Base-by-base conservation (phyloP, 2,113 vertebrate genomes). In the Catharus minimus region DNA sequence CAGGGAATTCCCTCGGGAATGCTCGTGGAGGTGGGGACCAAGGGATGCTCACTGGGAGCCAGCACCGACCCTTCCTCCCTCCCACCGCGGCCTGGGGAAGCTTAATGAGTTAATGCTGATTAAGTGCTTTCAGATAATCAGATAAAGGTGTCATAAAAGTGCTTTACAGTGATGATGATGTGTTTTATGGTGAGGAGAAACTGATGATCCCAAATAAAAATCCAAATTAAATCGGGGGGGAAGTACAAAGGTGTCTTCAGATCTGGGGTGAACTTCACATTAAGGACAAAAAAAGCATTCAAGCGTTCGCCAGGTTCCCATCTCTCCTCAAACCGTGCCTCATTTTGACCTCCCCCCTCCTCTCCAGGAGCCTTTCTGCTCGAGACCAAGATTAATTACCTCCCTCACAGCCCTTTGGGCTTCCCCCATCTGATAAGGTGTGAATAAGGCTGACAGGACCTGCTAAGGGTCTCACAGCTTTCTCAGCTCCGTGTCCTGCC, bases 371-470 rank as follows among this genome's bases (percentile, higher is more conserved):
- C 83, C 36, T 91, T 95, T 90, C 93, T 89, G 73, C 75, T 92
- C 0, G 3, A 86, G 71, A 92, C 77, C 89, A 75, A 93, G 96
- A 96, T 96, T 97, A 96, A 97, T 96, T 95, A 94, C 94, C 92
- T 88, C 82, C 89, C 87, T 88, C 5, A 1, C 36, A 64, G 86
- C 74, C 89, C 93, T 95, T 95, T 94, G 95, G 96, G 93, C 94
- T 96, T 96, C 85, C 92, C 96, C 93, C 93, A 90, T 96, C 93
- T 96, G 96, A 97, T 97, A 96, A 96, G 4, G 94, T 94, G 94
- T 94, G 97, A 97, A 96, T 82, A 50, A 96, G 93, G 90, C 94
- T 96, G 97, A 96, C 96, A 95, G 94, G 75, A 88, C 85, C 80
- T 89, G 96, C 93, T 95, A 96, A 94, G 93, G 94, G 83, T 85